These are phyloP conservation scores for Sarcophaga carnaria DNA, from an alignment of 2,888 invertebrate genomes.

Conservation along the genomic window DNA sequence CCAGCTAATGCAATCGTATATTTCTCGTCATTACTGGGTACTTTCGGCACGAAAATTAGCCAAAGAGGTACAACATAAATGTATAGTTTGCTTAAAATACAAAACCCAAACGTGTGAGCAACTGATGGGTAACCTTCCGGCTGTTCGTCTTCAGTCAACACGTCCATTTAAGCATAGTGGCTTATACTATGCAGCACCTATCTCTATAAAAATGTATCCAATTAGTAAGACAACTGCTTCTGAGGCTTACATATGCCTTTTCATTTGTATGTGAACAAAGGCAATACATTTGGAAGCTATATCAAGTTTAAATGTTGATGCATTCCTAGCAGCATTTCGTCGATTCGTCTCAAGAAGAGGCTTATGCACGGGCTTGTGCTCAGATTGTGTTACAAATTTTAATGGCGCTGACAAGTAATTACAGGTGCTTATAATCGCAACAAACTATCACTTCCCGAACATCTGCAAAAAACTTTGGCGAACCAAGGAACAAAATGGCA, in stretches of 20 bases:
- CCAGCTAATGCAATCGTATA: slow-evolving; percentile 6
- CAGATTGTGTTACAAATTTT: slow-evolving; percentile 10
- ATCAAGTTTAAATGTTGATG: not conserved
- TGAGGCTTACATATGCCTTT: not conserved
- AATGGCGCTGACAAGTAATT: not conserved
- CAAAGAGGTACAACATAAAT: slow-evolving; percentile 18
- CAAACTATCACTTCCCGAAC: too few relatives aligned
- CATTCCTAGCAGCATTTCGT: slow-evolving; percentile 7
- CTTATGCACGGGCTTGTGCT: slow-evolving; percentile 5
- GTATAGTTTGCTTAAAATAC: not conserved
- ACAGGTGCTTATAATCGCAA: too few relatives aligned
- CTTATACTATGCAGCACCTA: not conserved
- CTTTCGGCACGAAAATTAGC: slow-evolving; percentile 3
- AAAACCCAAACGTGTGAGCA: not conserved
- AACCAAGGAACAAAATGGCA: slow-evolving; percentile 32
- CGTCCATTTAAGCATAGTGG: slow-evolving; percentile 12
- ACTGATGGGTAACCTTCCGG: not conserved
- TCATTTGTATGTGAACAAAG: too few relatives aligned
- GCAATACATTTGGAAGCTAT: not conserved
- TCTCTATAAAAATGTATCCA: not conserved
- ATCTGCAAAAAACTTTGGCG: too few relatives aligned
- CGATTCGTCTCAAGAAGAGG: not conserved
- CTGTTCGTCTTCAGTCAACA: not conserved
- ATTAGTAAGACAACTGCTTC: not conserved
- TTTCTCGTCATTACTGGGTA: slow-evolving; percentile 6